These are phyloP conservation scores for Sphaeridia pumilis DNA, from an alignment of 2,888 invertebrate species.

Conservation along the genomic window DNA sequence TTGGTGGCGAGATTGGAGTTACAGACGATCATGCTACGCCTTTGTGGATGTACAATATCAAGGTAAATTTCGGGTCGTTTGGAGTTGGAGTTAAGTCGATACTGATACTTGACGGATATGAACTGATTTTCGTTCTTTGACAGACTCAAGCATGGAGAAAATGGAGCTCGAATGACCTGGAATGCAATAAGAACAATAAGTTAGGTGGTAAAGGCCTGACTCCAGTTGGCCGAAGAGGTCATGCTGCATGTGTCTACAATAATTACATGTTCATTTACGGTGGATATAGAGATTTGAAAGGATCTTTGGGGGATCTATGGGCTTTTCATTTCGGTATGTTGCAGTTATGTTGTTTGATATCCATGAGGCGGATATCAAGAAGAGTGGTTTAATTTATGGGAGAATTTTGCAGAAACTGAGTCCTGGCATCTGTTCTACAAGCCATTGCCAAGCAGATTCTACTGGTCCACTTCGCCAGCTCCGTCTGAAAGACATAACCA, in stretches of 20 bases:
- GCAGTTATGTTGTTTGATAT: background rate
- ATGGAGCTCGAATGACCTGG: constrained; percentile 17
- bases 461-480: constrained; percentile 36
- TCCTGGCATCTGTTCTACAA: constrained; percentile 54
- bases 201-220: constrained; percentile 38
- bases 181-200: constrained; percentile 6
- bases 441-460: constrained; percentile 16
- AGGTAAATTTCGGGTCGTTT: constrained; percentile 42
- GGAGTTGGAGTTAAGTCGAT: background rate
- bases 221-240: constrained; percentile 69
- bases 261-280: constrained; percentile 74
- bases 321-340: constrained; percentile 68
- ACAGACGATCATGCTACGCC: constrained; percentile 61
- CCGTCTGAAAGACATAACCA: constrained; percentile 71
- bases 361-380: background rate
- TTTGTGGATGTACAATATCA: constrained; percentile 69
- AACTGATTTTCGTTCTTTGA: background rate
- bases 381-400: background rate
- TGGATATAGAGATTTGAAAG: constrained; percentile 72
- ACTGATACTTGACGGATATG: background rate
- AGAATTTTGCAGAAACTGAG: constrained; percentile 54
- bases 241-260: constrained; percentile 65
- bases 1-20: constrained; percentile 76
- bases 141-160: constrained; percentile 18
- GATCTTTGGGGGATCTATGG: constrained; percentile 76